Percentiles rank a stretch among this genome's conserved stretches.
Evolutionary conservation across 1,140 invertebrate species (phyloP).

Genomic region (Drosophila kikkawai): DNA sequence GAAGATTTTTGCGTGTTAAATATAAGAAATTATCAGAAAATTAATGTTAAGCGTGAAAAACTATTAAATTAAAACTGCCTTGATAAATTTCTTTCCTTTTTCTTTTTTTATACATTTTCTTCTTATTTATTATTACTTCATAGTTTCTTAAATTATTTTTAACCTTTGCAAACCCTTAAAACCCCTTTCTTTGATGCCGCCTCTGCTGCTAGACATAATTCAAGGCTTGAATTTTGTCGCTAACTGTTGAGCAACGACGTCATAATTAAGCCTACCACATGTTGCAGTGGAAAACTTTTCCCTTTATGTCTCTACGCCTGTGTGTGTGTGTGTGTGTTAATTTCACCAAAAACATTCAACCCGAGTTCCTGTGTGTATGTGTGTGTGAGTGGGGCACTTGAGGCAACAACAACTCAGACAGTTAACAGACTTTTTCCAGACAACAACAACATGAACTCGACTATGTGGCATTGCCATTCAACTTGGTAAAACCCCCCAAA

Average conservation of each 20-base stretch:
- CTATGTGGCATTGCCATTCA: slow-evolving; percentile 53
- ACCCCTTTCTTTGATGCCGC: neutral
- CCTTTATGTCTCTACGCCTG: slow-evolving; percentile 8
- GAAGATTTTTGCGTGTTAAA: too few relatives aligned
- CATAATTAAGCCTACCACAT: slow-evolving; percentile 79
- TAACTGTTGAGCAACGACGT: slow-evolving; percentile 63
- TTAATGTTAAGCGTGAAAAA: too few relatives aligned
- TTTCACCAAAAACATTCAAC: slow-evolving; percentile 34
- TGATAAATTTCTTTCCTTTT: too few relatives aligned
- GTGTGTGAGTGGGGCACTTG: slow-evolving; percentile 49
- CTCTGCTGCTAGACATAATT: slow-evolving; percentile 40
- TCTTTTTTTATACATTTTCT: too few relatives aligned
- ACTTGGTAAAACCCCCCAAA: slow-evolving; percentile 6
- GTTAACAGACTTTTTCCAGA: slow-evolving; percentile 75
- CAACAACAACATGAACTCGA: slow-evolving; percentile 47
- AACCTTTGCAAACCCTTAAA: neutral
- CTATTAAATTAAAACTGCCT: too few relatives aligned
- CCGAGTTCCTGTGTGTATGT: slow-evolving; percentile 1
- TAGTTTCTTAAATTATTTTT: neutral
- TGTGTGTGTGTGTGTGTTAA: slow-evolving; percentile 37
- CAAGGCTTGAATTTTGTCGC: slow-evolving; percentile 65
- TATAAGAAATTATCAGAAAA: too few relatives aligned
- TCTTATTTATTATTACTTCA: neutral
- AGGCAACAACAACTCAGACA: slow-evolving; percentile 73
- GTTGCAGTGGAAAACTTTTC: slow-evolving; percentile 72